These are phyloP conservation scores for Antechinus flavipes DNA, from an alignment of 2,113 vertebrate genomes.

Conservation along the genomic window DNA sequence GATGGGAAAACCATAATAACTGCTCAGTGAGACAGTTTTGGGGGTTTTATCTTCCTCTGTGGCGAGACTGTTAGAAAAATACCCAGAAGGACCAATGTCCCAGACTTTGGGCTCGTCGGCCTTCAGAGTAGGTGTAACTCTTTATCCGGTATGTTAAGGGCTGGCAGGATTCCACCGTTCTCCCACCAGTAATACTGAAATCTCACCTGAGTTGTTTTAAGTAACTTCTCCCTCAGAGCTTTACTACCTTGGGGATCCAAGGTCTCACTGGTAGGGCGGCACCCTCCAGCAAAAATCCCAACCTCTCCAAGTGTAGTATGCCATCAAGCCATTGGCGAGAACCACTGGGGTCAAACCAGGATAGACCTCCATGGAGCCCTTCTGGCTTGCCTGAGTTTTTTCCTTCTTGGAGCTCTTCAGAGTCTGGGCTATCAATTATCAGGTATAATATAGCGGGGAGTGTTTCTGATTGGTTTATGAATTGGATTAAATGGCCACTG, in stretches of 20 bases:
- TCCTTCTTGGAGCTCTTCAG: not conserved
- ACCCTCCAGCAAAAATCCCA: not conserved
- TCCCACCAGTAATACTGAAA: not conserved
- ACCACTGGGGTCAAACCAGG: not conserved
- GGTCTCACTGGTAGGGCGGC: not conserved
- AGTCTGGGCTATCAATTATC: not conserved
- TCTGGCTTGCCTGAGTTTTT: not conserved
- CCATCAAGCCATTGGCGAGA: not conserved
- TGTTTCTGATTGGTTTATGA: not conserved
- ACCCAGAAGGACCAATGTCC: not conserved
- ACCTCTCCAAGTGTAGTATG: not conserved
- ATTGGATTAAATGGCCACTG: not conserved
- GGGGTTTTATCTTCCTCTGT: conserved; percentile 51
- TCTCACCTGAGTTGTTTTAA: not conserved
- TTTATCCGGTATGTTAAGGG: not conserved
- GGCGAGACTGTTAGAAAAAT: conserved; percentile 12
- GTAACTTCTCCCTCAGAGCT: not conserved
- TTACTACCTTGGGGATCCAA: not conserved
- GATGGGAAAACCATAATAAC: conserved; percentile 73
- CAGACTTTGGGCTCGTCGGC: not conserved
- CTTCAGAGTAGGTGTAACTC: conserved; percentile 1
- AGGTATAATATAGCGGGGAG: not conserved
- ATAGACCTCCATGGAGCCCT: not conserved
- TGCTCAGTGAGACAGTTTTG: conserved; percentile 40
- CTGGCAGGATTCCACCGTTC: not conserved